Base-by-base conservation (phyloP, 23 tunicate species). In the Corella eumyota region DNA sequence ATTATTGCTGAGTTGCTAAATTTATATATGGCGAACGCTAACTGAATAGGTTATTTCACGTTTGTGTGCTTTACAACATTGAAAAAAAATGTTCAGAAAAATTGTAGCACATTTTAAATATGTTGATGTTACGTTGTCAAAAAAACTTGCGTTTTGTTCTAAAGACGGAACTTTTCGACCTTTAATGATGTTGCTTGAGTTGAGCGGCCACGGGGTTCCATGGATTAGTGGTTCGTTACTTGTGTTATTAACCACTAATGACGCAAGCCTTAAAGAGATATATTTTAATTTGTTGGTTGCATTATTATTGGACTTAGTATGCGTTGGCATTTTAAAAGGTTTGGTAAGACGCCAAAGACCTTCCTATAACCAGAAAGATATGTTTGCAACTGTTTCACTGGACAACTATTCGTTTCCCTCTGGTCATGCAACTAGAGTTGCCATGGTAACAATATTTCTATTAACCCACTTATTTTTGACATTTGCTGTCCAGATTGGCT, bases 381-480 rank as follows among this genome's bases (percentile, higher is more conserved):
- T 82, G 92, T 62, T 82, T 45, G 70, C 70, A 2, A 82, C 92
- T 50, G 81, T 82, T 2, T 75, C 80, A 24, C 50, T 82, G 6
- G 92, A 82, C 34, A 62, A 68, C 9, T 82, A 61, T 45, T 82
- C 92, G 1, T 82, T 82, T 60, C 92, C 92, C 28, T 82, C 92
- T 28, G 92, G 92, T 0, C 92, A 82, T 68, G 81, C 92, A 19
- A 82, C 92, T 17, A 55, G 92, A 44, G 73, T 70, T 35, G 73
- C 60, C 52, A 59, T 75, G 64, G 71, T 82, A 0, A 29, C 67
- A 5, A 59, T 62, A 25, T 74, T 74, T 54, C 25, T 82, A 17
- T 44, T 82, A 27, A 34, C 52, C 4, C 76, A 82, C 47, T 59
- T 82, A 7, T 47, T 58, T 28, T 4, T 82, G 50, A 51, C 36